Base-by-base conservation (phyloP, 2,113 vertebrate species). In the Castor canadensis region DNA sequence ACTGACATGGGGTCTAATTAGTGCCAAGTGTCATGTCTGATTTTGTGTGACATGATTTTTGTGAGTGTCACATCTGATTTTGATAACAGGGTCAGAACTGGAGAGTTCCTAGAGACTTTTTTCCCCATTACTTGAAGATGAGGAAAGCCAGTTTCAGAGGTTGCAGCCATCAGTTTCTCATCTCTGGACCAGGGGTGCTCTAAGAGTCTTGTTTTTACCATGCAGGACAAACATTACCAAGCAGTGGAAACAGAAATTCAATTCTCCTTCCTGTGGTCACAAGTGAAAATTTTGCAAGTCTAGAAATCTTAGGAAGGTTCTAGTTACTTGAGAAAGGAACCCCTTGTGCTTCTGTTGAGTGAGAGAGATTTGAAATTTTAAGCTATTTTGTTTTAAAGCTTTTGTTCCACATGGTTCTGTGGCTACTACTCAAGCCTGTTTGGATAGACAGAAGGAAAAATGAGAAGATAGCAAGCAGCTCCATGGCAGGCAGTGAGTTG, bases 211-310 rank as follows among this genome's bases (percentile, higher is more conserved):
- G 28, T 77, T 95, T 91, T 79, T 83, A 12, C 73, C n/a, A 1
- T 72, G 38, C 26, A 73, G 60, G 56, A 30, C 62, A 85, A 76
- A 85, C 79, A 38, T 47, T 90, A 83, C 52, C 32, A 84, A 82
- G 64, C 26, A 54, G 52, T 24, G 7, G 16, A 87, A 85, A 52
- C 12, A 79, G 76, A 76, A 90, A 62, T 92, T 80, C 69, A 47
- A 2, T 92, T 56, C 9, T 35, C 40, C n/a, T 71, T 47, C 16
- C 64, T 22, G n/a, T 45, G 52, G 20, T 83, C 38, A 75, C 13
- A 43, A 43, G 49, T 92, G 45, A 47, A 67, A 86, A 79, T 95
- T 73, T 95, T 95, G 28, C 58, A 91, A 73, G 92, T 80, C 67
- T 84, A 40, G 81, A 43, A 22, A 73, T 69, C 15, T 87, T 72